These are phyloP conservation scores for Plutella xylostella DNA, from an alignment of 2,888 invertebrate species.

Conservation along the genomic window DNA sequence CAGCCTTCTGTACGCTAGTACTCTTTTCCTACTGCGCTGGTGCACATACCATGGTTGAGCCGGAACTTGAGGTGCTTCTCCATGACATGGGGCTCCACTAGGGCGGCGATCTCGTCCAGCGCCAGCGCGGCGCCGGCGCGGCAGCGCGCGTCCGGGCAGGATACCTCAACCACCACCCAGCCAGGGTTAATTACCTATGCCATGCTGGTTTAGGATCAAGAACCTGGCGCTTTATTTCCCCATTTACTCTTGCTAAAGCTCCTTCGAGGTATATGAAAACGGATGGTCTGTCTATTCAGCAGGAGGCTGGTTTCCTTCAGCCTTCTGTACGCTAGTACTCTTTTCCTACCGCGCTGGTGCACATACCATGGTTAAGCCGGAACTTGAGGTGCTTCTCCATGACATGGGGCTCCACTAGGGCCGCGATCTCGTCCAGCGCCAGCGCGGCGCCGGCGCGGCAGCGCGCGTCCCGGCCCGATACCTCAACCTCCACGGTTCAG, in stretches of 20 bases:
- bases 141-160: constrained; percentile 90
- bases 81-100: constrained; percentile 77
- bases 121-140: constrained; percentile 81
- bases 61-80: constrained; percentile 90
- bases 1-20: too few species aligned
- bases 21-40: too few species aligned
- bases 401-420: constrained; percentile 76
- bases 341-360: too few species aligned
- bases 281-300: too few species aligned
- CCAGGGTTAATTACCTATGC: not conserved
- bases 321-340: too few species aligned
- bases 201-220: not conserved
- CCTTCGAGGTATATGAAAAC: too few species aligned
- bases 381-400: constrained; percentile 89
- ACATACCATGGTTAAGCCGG: constrained; percentile 85
- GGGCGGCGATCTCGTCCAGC: constrained; percentile 80
- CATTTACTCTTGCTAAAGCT: too few species aligned
- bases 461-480: constrained; percentile 90
- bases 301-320: too few species aligned
- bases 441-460: constrained; percentile 85
- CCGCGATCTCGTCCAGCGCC: constrained; percentile 80
- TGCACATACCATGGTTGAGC: constrained; percentile 82
- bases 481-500: constrained; percentile 70
- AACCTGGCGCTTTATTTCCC: too few species aligned
- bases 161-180: constrained; percentile 79